These are phyloP conservation scores for Nixonia krombeini DNA, from an alignment of 1,140 invertebrate species.

Conservation along the genomic window DNA sequence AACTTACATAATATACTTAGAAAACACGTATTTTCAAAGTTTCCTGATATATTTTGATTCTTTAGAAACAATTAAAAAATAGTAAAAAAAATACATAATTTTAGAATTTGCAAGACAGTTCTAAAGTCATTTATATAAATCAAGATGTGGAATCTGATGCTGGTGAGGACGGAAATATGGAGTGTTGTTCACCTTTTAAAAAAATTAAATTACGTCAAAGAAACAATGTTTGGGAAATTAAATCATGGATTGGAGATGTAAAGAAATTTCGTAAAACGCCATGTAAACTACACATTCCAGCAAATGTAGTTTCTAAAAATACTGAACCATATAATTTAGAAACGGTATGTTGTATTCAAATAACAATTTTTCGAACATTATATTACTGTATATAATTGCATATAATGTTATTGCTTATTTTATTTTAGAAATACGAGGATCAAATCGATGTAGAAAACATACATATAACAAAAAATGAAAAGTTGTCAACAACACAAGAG, in stretches of 20 bases:
- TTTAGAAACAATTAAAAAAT: not conserved
- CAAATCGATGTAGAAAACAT: not conserved
- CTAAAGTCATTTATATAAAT: slow-evolving; percentile 60
- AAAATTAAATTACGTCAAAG: slow-evolving; percentile 43
- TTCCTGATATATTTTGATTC: too few species aligned
- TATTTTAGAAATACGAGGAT: not conserved
- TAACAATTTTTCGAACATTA: too few species aligned
- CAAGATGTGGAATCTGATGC: slow-evolving; percentile 49
- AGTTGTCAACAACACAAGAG: not conserved
- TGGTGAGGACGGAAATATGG: slow-evolving; percentile 15
- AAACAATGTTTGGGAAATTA: slow-evolving; percentile 8
- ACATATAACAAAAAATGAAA: too few species aligned
- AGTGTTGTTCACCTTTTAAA: slow-evolving; percentile 40
- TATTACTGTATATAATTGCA: not conserved
- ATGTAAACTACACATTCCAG: too few species aligned
- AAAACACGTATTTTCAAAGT: too few species aligned
- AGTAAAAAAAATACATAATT: slow-evolving; percentile 9
- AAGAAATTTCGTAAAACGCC: slow-evolving; percentile 2
- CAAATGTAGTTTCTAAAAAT: slow-evolving; percentile 4
- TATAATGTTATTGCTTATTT: not conserved
- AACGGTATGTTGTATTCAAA: slow-evolving; percentile 20
- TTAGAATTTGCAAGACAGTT: slow-evolving; percentile 48
- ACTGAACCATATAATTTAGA: not conserved
- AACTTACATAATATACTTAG: too few species aligned
- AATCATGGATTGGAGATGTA: slow-evolving; percentile 4